Evolutionary conservation across 2,113 vertebrate genomes (phyloP), one percentile per base, ranked within the genome.

Genomic region (Poicephalus gulielmi): DNA sequence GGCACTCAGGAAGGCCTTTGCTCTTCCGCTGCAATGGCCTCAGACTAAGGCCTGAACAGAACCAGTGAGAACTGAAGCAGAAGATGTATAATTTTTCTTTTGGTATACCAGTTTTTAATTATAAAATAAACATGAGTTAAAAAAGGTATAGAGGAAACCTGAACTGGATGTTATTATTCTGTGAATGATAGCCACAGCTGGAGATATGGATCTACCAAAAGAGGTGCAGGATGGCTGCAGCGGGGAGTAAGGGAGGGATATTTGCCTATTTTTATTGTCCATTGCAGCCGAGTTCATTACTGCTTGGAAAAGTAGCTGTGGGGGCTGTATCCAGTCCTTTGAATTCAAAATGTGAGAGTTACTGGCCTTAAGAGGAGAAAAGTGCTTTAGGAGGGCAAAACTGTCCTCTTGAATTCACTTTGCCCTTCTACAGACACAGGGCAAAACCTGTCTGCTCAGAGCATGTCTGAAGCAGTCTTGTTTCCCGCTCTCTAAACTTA

Each of bases 181-280:
- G 53, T 35, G 14, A 78, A 50, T 57, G 46, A 66, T 1, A 59
- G 55, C 50, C 55, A 63, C 63, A 74, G 19, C 0, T 73, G 55
- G 49, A 86, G 37, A 59, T 5, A 55, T 0, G 8, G 50, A 55
- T 68, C 43, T 64, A 64, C 20, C 39, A 71, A 30, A 77, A 79
- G 43, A 75, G 30, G 47, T 37, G 68, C 11, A 13, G 52, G 59
- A 69, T 37, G 69, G 82, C 30, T 73, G 17, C 47, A 57, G 44
- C 0, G 0, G 24, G 37, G 27, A 64, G 22, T 55, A 64, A 83
- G 14, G 7, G 5, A 9, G 35, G 31, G 25, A n/a, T 64, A 67
- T 69, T 64, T 73, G 20, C 33, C 20, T 52, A 6, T 35, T 77
- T 80, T 80, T 74, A n/a, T 43, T 70, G 83, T 23, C 67, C 67